phyloP scores from a whole-genome alignment of 2,113 vertebrate genomes.

The Pholis gunnellus region DNA sequence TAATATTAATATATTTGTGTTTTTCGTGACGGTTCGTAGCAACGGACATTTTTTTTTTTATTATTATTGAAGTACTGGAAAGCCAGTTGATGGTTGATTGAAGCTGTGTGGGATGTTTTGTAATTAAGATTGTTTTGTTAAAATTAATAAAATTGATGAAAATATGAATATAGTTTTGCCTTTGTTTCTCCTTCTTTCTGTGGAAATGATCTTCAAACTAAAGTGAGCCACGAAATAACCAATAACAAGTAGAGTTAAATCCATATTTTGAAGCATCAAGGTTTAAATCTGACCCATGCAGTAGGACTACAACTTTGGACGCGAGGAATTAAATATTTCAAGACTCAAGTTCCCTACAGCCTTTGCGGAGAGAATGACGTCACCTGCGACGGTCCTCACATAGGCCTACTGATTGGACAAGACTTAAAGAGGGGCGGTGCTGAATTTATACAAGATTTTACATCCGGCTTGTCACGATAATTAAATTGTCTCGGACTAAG shows the following conservation, averaged over 20 bases:
- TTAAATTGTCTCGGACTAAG: neutral
- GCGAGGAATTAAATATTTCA: neutral
- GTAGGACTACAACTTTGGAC: neutral
- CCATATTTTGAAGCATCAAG: neutral
- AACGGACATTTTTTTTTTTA: conserved; percentile 22
- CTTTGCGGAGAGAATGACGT: neutral
- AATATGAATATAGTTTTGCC: neutral
- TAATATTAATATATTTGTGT: conserved; percentile 8
- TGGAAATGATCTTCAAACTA: neutral
- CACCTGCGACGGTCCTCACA: neutral
- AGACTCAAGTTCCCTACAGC: conserved; percentile 38
- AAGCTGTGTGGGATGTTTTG: conserved; percentile 29
- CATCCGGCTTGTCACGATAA: conserved; percentile 43
- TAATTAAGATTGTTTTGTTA: conserved; percentile 19
- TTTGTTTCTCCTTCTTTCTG: neutral
- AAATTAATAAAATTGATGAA: conserved; percentile 45
- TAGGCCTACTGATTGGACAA: conserved; percentile 35
- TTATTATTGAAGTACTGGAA: conserved; percentile 40
- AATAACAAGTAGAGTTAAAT: neutral
- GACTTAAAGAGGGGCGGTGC: conserved; percentile 12
- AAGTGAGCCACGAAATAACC: neutral
- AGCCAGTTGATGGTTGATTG: conserved; percentile 35
- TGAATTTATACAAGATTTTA: conserved; percentile 14
- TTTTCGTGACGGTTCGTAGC: conserved; percentile 40
- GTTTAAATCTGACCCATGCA: neutral